Percentiles rank a stretch among this genome's conserved stretches.
These are phyloP conservation scores for Aethina tumida DNA, from an alignment of 1,140 invertebrate species.

Conservation along the genomic window DNA sequence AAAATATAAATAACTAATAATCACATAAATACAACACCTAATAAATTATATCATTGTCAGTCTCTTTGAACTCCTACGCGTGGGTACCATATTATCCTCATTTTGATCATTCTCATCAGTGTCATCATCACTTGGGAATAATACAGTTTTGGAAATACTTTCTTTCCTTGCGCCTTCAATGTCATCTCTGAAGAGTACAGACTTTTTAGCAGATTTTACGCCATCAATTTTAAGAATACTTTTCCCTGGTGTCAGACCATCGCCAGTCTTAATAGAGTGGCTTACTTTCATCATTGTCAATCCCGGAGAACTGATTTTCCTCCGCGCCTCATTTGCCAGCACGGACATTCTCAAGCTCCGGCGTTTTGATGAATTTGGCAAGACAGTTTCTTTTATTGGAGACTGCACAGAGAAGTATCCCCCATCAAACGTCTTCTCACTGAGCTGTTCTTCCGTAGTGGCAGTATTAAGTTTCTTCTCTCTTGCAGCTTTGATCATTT, in stretches of 20 bases:
- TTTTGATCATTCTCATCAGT: too few species aligned
- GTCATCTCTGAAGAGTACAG: slow-evolving; percentile 21
- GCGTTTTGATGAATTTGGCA: neutral
- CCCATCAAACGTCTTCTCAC: neutral
- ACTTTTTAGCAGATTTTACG: slow-evolving; percentile 17
- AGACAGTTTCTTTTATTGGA: neutral
- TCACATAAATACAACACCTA: too few species aligned
- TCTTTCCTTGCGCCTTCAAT: neutral
- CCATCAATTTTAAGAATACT: slow-evolving; percentile 21
- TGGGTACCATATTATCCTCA: too few species aligned
- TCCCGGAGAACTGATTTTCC: slow-evolving; percentile 11
- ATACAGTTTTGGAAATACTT: too few species aligned
- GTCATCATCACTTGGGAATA: too few species aligned
- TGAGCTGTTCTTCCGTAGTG: slow-evolving; percentile 1
- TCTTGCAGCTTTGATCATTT: slow-evolving; percentile 20
- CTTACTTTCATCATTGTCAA: slow-evolving; percentile 24
- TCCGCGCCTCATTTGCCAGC: slow-evolving; percentile 3
- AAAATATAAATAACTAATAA: too few species aligned
- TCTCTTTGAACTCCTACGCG: too few species aligned
- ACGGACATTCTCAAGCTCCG: slow-evolving; percentile 12
- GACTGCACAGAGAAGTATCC: neutral
- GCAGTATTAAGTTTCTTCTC: slow-evolving; percentile 10
- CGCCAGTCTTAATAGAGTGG: slow-evolving; percentile 17
- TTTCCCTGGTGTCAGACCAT: slow-evolving; percentile 19
- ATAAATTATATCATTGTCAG: too few species aligned